Percentiles rank a stretch among this genome's conserved stretches.
Conservation (phyloP, 1,140 invertebrate genomes). For the Samia ricini region DNA sequence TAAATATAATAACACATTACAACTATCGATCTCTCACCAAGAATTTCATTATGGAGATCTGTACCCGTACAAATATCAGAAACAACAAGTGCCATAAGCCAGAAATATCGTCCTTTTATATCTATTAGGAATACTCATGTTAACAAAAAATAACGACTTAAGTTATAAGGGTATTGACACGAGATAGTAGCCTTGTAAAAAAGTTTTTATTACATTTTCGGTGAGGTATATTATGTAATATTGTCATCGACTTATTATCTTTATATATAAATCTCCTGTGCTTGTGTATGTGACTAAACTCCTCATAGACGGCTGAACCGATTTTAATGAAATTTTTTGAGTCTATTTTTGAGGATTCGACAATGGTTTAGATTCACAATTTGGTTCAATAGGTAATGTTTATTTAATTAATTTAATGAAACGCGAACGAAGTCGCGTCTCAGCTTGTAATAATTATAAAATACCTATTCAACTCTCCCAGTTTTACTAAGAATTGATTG, state of each 20-base stretch:
- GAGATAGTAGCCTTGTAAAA: constrained; percentile 16
- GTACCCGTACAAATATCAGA: constrained; percentile 22
- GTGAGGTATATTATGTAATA: constrained; percentile 1
- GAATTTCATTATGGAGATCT: constrained; percentile 38
- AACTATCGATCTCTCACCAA: constrained; percentile 26
- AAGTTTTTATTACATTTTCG: constrained; percentile 5
- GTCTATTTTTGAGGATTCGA: too few species aligned
- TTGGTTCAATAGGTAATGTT: too few species aligned
- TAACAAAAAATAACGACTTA: constrained; percentile 18
- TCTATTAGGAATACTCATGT: constrained; percentile 17
- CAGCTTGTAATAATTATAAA: not conserved
- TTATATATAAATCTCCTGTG: too few species aligned
- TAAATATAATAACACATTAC: not conserved
- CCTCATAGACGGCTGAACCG: too few species aligned
- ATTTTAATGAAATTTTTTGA: too few species aligned
- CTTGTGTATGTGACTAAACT: too few species aligned
- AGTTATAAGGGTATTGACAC: constrained; percentile 26
- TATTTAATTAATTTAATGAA: too few species aligned
- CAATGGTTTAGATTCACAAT: too few species aligned
- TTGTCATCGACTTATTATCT: constrained; percentile 4
- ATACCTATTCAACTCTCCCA: not conserved
- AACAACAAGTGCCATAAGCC: constrained; percentile 25
- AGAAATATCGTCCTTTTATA: constrained; percentile 30
- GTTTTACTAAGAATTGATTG: not conserved
- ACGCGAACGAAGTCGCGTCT: too few species aligned